phyloP scores from a whole-genome alignment of 2,888 invertebrate species.

The Platerodrilus igneus region DNA sequence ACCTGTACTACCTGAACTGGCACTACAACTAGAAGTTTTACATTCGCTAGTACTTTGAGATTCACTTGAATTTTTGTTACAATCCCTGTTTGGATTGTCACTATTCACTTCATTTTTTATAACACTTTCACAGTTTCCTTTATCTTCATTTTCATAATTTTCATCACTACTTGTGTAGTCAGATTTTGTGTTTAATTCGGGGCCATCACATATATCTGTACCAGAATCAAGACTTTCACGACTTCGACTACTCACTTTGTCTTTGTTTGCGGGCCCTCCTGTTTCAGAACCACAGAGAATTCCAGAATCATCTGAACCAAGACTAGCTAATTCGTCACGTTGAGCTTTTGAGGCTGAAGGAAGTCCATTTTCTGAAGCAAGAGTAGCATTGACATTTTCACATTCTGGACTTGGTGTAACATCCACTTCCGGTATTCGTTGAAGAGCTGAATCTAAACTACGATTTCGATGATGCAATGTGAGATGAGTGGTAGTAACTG shows the following conservation, averaged over 20 bases:
- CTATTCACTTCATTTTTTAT: conserved; percentile 36
- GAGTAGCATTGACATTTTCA: conserved; percentile 45
- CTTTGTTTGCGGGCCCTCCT: conserved; percentile 49
- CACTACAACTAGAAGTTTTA: too few species aligned
- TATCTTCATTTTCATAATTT: not conserved
- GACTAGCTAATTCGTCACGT: conserved; percentile 57
- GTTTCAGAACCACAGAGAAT: conserved; percentile 37
- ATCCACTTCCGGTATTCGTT: conserved; percentile 84
- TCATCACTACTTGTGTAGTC: conserved; percentile 13
- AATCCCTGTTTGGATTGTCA: conserved; percentile 1
- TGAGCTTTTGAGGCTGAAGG: conserved; percentile 51
- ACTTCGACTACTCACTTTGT: conserved; percentile 57
- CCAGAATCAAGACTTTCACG: conserved; percentile 69
- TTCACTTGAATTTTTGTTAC: conserved; percentile 3
- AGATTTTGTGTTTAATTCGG: conserved; percentile 12
- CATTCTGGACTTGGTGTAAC: conserved; percentile 61
- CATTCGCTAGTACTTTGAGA: too few species aligned
- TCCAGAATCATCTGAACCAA: conserved; percentile 78
- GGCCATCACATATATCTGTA: conserved; percentile 32
- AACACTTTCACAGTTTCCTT: conserved; percentile 22
- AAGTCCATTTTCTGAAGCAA: conserved; percentile 42
- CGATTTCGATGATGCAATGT: conserved; percentile 82
- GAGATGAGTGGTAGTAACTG: conserved; percentile 47
- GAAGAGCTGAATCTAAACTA: conserved; percentile 83
- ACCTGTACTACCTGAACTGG: conserved; percentile 61